A percentile compares a stretch with the other conserved stretches of the same genome.
Evolutionary conservation across 2,888 invertebrate genomes (phyloP).

Genomic region (Microctonus hyperodae): DNA sequence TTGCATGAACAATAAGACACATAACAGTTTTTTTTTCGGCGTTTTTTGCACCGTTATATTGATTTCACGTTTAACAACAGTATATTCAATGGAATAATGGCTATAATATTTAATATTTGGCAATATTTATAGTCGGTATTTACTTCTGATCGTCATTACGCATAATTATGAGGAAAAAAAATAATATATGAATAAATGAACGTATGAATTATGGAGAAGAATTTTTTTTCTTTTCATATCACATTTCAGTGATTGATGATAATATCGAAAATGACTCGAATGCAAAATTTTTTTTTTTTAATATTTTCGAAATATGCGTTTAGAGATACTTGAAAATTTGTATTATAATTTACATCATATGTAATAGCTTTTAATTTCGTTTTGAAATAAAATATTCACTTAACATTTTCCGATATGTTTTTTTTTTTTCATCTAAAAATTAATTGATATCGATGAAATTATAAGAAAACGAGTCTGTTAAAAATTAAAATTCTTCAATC

Average conservation of each 20-base stretch:
- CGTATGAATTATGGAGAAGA: too few species aligned
- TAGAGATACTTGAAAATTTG: too few species aligned
- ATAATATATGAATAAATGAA: not conserved
- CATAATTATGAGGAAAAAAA: not conserved
- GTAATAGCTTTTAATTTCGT: not conserved
- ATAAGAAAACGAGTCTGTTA: too few species aligned
- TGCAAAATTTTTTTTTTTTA: too few species aligned
- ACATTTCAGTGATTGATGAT: too few species aligned
- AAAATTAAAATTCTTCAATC: not conserved
- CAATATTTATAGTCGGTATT: constrained; percentile 4
- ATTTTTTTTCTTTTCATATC: too few species aligned
- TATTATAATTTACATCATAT: not conserved
- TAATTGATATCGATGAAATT: not conserved
- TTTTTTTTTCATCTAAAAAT: not conserved
- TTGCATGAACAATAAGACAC: constrained; percentile 62
- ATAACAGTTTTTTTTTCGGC: constrained; percentile 54
- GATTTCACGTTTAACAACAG: constrained; percentile 5
- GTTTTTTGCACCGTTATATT: constrained; percentile 10
- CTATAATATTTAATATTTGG: not conserved
- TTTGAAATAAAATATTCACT: not conserved
- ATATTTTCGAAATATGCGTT: too few species aligned
- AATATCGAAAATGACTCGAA: too few species aligned
- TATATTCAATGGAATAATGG: not conserved
- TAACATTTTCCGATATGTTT: not conserved
- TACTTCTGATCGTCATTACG: constrained; percentile 5